A percentile compares a stretch with the other conserved stretches of the same genome.
phyloP scores from a whole-genome alignment of 2,113 vertebrate species.

The Microtus pennsylvanicus region DNA sequence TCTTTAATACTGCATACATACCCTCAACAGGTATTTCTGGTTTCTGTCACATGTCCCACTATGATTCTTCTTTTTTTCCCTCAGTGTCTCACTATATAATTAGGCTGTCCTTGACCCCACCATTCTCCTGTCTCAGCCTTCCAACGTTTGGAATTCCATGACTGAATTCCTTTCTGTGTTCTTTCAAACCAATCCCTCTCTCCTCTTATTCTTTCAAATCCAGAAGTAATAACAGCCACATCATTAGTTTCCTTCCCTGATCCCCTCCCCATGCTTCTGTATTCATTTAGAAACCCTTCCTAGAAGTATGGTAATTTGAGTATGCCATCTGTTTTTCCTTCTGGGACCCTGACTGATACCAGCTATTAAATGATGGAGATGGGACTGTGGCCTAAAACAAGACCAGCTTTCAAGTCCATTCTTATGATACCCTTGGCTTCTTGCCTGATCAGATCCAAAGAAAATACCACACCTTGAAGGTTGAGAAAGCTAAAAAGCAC shows the following conservation, averaged over 20 bases:
- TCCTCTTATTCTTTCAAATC: conserved; percentile 14
- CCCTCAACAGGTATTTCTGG: neutral
- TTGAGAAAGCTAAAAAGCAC: conserved; percentile 8
- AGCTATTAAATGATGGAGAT: conserved; percentile 23
- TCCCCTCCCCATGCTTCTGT: neutral
- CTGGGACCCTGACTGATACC: conserved; percentile 22
- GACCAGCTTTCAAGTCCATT: neutral
- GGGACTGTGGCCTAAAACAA: neutral
- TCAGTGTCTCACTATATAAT: neutral
- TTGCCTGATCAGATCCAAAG: neutral
- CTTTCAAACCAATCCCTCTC: neutral
- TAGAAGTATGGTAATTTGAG: conserved; percentile 37
- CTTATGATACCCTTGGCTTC: neutral
- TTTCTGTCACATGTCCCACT: neutral
- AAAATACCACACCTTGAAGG: neutral
- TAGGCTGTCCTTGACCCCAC: neutral
- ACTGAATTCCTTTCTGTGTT: neutral
- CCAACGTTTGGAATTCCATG: neutral
- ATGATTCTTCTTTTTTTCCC: neutral
- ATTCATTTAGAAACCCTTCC: conserved; percentile 54
- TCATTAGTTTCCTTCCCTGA: neutral
- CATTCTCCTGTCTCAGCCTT: neutral
- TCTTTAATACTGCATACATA: neutral
- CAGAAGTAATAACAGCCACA: neutral
- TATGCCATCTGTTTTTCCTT: conserved; percentile 7